Conservation (phyloP, 2,113 vertebrate species). For the Dasyurus viverrinus region DNA sequence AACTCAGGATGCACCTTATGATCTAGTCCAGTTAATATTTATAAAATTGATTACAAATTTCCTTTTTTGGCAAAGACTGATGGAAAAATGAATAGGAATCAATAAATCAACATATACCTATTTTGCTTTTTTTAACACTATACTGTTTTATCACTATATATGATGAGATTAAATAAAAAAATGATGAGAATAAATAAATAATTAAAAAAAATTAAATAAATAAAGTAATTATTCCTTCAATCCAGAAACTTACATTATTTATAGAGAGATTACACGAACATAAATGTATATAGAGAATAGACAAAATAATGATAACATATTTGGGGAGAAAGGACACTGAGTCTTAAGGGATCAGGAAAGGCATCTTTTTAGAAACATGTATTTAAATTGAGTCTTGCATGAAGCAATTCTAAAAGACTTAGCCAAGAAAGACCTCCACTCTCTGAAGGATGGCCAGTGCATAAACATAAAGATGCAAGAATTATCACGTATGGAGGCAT, state of each 20-base stretch:
- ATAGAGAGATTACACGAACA: neutral
- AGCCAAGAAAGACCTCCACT: neutral
- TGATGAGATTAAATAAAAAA: neutral
- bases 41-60: neutral
- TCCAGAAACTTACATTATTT: neutral
- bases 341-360: neutral
- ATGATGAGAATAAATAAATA: neutral
- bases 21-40: neutral
- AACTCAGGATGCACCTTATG: conserved; percentile 9
- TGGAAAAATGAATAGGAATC: neutral
- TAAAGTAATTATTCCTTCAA: neutral
- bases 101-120: neutral
- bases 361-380: neutral
- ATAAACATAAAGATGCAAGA: neutral
- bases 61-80: neutral
- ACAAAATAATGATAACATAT: neutral
- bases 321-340: neutral
- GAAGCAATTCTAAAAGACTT: neutral
- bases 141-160: neutral
- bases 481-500: neutral
- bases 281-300: neutral
- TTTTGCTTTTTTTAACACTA: neutral
- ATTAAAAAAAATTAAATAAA: too few species aligned
- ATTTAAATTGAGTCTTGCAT: neutral
- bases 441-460: neutral